Evolutionary conservation across 2,797 vertebrate genomes (phyloP), one percentile per base, ranked within the genome.

Genomic region (Adelosebastes latens): DNA sequence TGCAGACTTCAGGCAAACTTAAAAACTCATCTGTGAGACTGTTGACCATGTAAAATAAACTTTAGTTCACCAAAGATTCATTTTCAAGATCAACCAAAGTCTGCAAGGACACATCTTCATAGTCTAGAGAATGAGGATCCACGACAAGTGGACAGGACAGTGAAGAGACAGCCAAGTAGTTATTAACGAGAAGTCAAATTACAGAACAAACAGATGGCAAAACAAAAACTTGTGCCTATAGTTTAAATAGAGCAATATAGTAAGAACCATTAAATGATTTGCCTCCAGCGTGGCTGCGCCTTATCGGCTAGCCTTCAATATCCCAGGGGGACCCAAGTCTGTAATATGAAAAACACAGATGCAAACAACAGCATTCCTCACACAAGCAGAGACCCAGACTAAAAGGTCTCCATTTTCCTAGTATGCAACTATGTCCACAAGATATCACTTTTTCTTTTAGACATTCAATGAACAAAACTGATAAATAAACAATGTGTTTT

Each of bases 261-360:
- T 95, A 95, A 95, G 95, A 96, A 94, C 94, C 96, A 96, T 95
- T 92, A 88, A 95, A 96, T 94, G 95, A 95, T 96, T 96, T 96
- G 96, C 95, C 95, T 96, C 93, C 96, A 96, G 93, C 93, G 93
- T 92, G 95, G 95, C 95, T 96, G 95, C 92, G 95, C 95, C 96
- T 92, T 95, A 96, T 96, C 96, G 95, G 96, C 95, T 96, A 96
- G 94, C 95, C 96, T 96, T 96, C 96, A 96, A 95, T 95, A 96
- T 96, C 95, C 96, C 95, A 95, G 95, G 95, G 95, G 95, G 94
- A 96, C 95, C 95, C 95, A 96, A 10, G 94, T 97, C 96, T 97
- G 96, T 87, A 97, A 96, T 94, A 96, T 95, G 95, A 97, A 96
- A 96, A 96, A 97, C 96, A 96, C 92, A 96, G 96, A 96, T 96